phyloP scores from a whole-genome alignment of 2,888 invertebrate genomes.

The Eugnorisma glareosa region DNA sequence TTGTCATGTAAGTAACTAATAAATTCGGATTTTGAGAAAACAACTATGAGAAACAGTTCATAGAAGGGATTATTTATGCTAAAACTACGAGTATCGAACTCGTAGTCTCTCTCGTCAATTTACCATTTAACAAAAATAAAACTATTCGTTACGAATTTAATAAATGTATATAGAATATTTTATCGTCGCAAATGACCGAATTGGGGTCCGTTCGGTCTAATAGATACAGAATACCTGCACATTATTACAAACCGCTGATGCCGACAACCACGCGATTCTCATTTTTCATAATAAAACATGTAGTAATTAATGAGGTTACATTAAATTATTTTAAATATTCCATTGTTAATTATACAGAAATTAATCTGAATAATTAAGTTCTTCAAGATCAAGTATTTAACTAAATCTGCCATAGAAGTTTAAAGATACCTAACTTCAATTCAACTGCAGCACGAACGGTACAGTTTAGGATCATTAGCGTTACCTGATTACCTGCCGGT shows the following conservation, averaged over 20 bases:
- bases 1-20: neutral
- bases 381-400: neutral
- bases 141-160: slow-evolving; percentile 12
- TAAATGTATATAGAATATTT: slow-evolving; percentile 3
- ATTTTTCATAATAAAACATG: slow-evolving; percentile 30
- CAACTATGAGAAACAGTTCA: neutral
- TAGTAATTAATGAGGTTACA: neutral
- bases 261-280: slow-evolving; percentile 5
- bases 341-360: neutral
- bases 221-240: neutral
- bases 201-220: slow-evolving; percentile 16
- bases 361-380: neutral
- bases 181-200: neutral
- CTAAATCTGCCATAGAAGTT: neutral
- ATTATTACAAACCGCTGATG: slow-evolving; percentile 15
- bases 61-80: neutral
- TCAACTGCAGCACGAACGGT: slow-evolving; percentile 6
- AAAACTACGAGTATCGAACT: neutral
- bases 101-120: slow-evolving; percentile 4
- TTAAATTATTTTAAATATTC: neutral
- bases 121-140: slow-evolving; percentile 8
- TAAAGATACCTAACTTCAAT: neutral
- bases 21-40: neutral
- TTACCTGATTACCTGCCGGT: neutral
- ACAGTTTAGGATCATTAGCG: slow-evolving; percentile 1